Base-by-base conservation (phyloP, 2,888 invertebrate species). In the Agrenia bidenticulata region DNA sequence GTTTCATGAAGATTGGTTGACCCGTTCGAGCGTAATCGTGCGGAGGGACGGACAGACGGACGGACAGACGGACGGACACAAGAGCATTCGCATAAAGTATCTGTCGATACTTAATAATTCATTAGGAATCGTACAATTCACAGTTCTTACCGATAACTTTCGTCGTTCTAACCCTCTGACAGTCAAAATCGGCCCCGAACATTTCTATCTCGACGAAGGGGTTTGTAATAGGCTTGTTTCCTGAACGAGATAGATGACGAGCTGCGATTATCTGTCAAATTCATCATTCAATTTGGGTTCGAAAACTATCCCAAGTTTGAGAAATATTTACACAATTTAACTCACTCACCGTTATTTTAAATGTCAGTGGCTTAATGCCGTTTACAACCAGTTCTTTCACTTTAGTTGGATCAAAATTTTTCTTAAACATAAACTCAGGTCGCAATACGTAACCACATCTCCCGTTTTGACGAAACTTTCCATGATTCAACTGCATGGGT, bases 401-500 rank as follows among this genome's bases (percentile, higher is more conserved):
- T 85, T 58, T 57, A 27, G 55, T 49, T 1, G 94, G 94, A 80
- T 89, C 90, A 79, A 89, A 92, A 55, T 84, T 85, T 4, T 91
- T 89, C 2, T 85, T 82, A 61, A 88, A 86, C 92, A 97, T 92
- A 75, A 90, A 92, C 2, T 89, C 87, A 0, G 98, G 97, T 78
- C 92, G 92, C 61, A 98, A 81, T 0, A 99, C 83, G 79, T 90
- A 99, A 0, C 98, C 98, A 79, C 94, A 95, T 39, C 86, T 84
- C 0, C 94, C 96, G 78, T 99, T 99, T 78, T 92, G 89, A 32
- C 88, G 83, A 79, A 99, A 99, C 79, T 90, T 90, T 0, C 92
- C 94, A 78, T 90, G 88, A 81, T 98, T 97, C 13, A 97, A 78
- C 80, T 98, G 97, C 96, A 99, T 98, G 11, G 93, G 85, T 77